Base-by-base conservation (phyloP, 2,113 vertebrate species). In the Pteropus alecto region DNA sequence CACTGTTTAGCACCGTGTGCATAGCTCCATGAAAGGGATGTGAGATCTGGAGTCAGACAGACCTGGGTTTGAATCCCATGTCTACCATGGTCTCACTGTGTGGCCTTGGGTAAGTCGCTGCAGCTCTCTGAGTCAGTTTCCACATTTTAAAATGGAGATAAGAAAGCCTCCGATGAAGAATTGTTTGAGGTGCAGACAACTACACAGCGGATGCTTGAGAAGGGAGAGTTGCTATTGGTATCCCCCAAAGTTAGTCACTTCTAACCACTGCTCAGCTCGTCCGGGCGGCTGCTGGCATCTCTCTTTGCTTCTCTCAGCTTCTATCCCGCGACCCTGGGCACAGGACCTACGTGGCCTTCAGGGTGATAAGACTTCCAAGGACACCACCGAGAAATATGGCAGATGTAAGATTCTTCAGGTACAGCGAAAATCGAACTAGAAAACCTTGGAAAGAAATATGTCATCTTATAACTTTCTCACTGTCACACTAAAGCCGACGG, bases 141-240 rank as follows among this genome's bases (percentile, higher is more conserved):
- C 30, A 26, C 56, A 48, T 60, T 87, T 95, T 35, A 84, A 93
- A 61, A 26, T 67, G 18, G 65, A 67, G 43, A n/a, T 76, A 51
- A 67, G 77, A 81, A 28, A 26, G 60, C 15, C 24, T 86, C 60
- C 51, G 1, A 19, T 28, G 48, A 73, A 77, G 81, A 87, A 43
- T 1, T 21, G 16, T 48, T 51, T 51, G 74, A 92, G 15, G 10
- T 41, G 18, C 3, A 0, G 14, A 54, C 43, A 30, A 26, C 35
- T 22, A 13, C 5, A 16, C 0, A 46, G 26, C 16, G n/a, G 22
- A 60, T 9, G 10, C 19, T n/a, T 30, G 33, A 26, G 51, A 85
- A 56, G 12, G 11, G 48, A 48, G 24, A 9, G 26, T 13, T 54
- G 35, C 60, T 46, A 2, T 8, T 7, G 13, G 6, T 6, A 3